Base-by-base conservation (phyloP, 2,888 invertebrate species). In the Mylabris sibirica region DNA sequence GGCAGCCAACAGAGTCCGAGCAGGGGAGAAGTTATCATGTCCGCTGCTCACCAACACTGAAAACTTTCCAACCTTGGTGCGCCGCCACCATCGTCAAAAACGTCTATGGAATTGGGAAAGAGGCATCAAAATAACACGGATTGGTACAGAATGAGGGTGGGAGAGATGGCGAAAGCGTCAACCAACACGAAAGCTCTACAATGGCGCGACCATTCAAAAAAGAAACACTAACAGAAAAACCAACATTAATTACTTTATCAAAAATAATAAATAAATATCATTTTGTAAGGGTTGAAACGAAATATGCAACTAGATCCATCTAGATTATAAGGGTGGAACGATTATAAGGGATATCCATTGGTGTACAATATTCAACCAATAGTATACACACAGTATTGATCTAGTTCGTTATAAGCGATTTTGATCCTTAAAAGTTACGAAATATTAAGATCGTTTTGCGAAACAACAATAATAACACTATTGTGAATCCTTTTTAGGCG, bases 21-120 rank as follows among this genome's bases (percentile, higher is more conserved):
- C 80, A 83, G 81, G 83, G 86, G 86, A 84, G 86, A 83, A 85
- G 86, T 84, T 84, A 87, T 83, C 84, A 85, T 85, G 85, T 84
- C 85, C 85, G 85, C 83, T 84, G 84, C 82, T 81, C 81, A 81
- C 81, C 82, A 82, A 80, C 81, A 84, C 83, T 84, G 84, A 83
- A 80, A 82, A 83, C 83, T 65, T 68, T 65, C 30, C 49, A 70
- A 68, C 70, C 70, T 70, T 68, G 68, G 63, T 67, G 67, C 67
- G 70, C 83, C 67, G 70, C 83, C 85, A 83, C 85, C 83, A 79
- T 84, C 86, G 86, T 85, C 86, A 83, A 30, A 30, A 30, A 84
- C 84, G 81, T 82, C 81, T 60, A 68, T 49, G 9, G 49, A 49
- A 49, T 49, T 44, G n/a, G 64, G 63, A 65, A 61, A 64, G 70